Percentiles rank a stretch among this genome's conserved stretches.
Evolutionary conservation across 2,113 vertebrate genomes (phyloP).

Genomic region (Dascyllus trimaculatus): DNA sequence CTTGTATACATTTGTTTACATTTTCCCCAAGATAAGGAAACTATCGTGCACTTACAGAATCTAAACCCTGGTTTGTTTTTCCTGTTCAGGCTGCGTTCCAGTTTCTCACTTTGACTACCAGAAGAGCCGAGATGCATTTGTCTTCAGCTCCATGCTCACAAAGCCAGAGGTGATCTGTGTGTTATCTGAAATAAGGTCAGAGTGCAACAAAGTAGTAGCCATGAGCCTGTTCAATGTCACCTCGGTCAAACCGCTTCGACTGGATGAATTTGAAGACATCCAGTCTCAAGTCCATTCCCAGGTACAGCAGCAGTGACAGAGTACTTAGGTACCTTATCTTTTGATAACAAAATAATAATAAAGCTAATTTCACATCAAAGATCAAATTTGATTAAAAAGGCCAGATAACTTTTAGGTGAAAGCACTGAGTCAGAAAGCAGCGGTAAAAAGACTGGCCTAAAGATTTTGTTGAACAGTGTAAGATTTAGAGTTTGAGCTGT

Average conservation of each 20-base stretch:
- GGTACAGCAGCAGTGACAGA: constrained; percentile 76
- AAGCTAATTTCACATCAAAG: background rate
- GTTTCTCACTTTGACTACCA: constrained; percentile 84
- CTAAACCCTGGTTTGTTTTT: background rate
- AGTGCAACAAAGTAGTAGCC: constrained; percentile 87
- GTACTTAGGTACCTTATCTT: background rate
- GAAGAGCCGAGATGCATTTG: constrained; percentile 82
- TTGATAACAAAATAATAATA: no score
- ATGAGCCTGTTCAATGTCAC: constrained; percentile 88
- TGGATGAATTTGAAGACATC: constrained; percentile 90
- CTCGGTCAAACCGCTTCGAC: constrained; percentile 79
- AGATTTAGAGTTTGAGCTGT: no score
- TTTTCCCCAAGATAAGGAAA: background rate
- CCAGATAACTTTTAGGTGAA: background rate
- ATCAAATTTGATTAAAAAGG: no score
- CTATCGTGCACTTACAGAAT: background rate
- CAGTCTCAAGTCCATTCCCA: constrained; percentile 88
- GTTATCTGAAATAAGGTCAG: constrained; percentile 84
- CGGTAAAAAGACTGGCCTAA: no score
- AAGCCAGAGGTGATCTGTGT: constrained; percentile 86
- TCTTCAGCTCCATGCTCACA: constrained; percentile 83
- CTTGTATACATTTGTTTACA: background rate
- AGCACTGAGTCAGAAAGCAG: background rate
- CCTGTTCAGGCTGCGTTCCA: constrained; percentile 80
- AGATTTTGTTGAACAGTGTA: no score